Percentiles rank a stretch among this genome's conserved stretches.
Conservation (phyloP, 2,888 invertebrate genomes). For the Plebejus melissa region DNA sequence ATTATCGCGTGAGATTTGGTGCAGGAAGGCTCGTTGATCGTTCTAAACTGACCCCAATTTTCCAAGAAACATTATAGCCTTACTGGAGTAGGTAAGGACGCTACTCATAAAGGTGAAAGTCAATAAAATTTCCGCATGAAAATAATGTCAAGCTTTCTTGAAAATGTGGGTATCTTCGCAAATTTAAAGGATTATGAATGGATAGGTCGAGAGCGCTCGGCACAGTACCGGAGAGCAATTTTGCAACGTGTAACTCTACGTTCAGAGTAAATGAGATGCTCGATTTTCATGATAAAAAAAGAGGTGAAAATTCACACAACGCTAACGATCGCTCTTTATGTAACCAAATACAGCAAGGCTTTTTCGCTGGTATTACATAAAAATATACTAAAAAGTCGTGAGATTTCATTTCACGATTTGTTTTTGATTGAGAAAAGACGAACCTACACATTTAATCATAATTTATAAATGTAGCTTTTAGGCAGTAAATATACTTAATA, state of each 20-base stretch:
- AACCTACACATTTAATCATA: too few relatives aligned
- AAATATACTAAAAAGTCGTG: neutral
- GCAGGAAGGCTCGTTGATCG: too few relatives aligned
- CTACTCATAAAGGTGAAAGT: neutral
- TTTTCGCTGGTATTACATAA: neutral
- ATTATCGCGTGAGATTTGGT: too few relatives aligned
- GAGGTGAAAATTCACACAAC: neutral
- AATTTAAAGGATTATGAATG: slow-evolving; percentile 18
- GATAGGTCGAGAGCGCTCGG: slow-evolving; percentile 25
- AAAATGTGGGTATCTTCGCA: slow-evolving; percentile 17
- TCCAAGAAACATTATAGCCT: neutral
- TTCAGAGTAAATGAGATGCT: slow-evolving; percentile 7
- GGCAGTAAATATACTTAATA: too few relatives aligned
- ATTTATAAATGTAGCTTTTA: too few relatives aligned
- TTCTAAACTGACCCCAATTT: neutral
- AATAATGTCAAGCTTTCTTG: slow-evolving; percentile 18
- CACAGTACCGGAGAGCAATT: slow-evolving; percentile 18
- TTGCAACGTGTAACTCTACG: slow-evolving; percentile 23
- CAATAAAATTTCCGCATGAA: neutral
- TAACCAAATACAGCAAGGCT: neutral
- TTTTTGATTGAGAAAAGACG: too few relatives aligned
- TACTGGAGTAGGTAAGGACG: neutral
- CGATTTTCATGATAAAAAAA: neutral
- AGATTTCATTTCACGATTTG: too few relatives aligned
- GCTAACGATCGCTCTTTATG: slow-evolving; percentile 5